Conservation (phyloP, 2,888 invertebrate species). For the Pristionchus japonicus region DNA sequence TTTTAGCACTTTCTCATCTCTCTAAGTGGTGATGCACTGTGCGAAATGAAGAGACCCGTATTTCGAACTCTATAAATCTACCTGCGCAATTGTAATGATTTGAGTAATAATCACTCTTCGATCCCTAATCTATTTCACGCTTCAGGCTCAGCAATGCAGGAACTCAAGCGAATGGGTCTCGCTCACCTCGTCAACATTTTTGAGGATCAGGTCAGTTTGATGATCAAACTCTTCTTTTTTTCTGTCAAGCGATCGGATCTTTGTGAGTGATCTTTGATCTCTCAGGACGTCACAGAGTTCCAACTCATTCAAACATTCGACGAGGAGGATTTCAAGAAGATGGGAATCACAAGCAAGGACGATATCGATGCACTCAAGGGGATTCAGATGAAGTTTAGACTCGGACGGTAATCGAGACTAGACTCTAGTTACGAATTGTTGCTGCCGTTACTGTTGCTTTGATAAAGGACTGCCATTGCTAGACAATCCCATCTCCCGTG, state of each 20-base stretch:
- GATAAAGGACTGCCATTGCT: no score
- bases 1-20: no score
- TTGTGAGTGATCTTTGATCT: constrained; percentile 19
- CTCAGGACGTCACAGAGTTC: neutral
- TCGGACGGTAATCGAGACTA: neutral
- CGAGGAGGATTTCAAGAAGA: constrained; percentile 46
- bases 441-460: no score
- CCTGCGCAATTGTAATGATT: no score
- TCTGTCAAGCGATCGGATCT: no score
- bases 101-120: no score
- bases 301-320: constrained; percentile 43
- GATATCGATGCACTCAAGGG: constrained; percentile 30
- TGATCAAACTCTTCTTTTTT: no score
- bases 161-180: neutral
- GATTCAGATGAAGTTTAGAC: neutral
- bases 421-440: neutral
- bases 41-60: no score
- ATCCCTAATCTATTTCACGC: no score
- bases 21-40: no score
- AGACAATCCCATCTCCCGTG: no score
- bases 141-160: constrained; percentile 9
- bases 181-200: neutral
- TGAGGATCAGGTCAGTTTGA: constrained; percentile 13
- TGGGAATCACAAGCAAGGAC: constrained; percentile 26
- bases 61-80: no score